A percentile compares a stretch with the other conserved stretches of the same genome.
Evolutionary conservation across 2,888 invertebrate species (phyloP).

Genomic region (Agonopterix heracliana): DNA sequence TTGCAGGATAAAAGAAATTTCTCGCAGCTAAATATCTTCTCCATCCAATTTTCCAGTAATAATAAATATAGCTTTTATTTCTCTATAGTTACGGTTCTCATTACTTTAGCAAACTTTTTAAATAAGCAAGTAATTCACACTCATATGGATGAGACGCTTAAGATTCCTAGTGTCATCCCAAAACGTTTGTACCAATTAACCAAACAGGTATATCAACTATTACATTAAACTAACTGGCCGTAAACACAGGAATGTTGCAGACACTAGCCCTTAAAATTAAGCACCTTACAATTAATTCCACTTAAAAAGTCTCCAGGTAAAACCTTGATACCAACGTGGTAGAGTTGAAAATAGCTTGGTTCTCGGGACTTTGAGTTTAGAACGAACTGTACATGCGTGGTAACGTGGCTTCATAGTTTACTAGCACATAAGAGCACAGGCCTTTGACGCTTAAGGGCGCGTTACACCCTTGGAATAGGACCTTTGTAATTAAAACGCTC

Average conservation of each 20-base stretch:
- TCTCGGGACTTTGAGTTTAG: too few relatives aligned
- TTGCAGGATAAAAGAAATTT: slow-evolving; percentile 2
- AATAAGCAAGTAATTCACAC: neutral
- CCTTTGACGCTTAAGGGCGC: slow-evolving; percentile 53
- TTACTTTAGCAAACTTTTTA: neutral
- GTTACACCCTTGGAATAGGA: slow-evolving; percentile 65
- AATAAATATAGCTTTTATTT: too few relatives aligned
- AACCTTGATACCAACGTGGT: too few relatives aligned
- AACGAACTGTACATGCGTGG: slow-evolving; percentile 20
- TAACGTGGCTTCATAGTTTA: slow-evolving; percentile 52
- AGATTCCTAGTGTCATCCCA: neutral
- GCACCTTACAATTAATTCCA: slow-evolving; percentile 14
- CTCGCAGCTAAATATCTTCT: neutral
- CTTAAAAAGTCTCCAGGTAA: too few relatives aligned
- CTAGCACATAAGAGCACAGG: slow-evolving; percentile 47
- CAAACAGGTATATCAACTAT: slow-evolving; percentile 24
- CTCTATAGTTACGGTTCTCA: too few relatives aligned
- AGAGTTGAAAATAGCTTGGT: too few relatives aligned
- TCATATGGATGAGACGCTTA: neutral
- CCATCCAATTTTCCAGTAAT: too few relatives aligned
- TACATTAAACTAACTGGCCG: slow-evolving; percentile 39
- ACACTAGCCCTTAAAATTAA: slow-evolving; percentile 37
- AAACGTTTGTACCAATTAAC: slow-evolving; percentile 17
- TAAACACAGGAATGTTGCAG: slow-evolving; percentile 39
- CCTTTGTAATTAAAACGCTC: slow-evolving; percentile 69